Percentiles rank a stretch among this genome's conserved stretches.
Conservation (phyloP, 1,140 invertebrate species). For the Drosophila persimilis region DNA sequence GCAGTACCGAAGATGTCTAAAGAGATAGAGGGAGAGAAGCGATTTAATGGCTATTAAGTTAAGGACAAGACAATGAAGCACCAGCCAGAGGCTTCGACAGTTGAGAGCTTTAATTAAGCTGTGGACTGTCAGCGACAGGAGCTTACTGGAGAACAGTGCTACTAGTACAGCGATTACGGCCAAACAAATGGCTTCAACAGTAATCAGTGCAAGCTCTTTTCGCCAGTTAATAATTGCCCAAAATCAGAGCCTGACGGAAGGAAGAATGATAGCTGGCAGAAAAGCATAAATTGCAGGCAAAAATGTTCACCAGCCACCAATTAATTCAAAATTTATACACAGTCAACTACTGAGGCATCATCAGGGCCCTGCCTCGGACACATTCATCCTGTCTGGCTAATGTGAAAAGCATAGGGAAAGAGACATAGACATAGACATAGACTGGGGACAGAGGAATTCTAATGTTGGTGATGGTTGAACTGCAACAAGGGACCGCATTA, state of each 20-base stretch:
- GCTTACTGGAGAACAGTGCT: no score
- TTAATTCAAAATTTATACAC: conserved; percentile 77
- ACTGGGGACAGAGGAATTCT: neutral
- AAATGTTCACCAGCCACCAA: conserved; percentile 50
- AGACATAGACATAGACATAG: neutral
- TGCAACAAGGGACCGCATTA: conserved; percentile 57
- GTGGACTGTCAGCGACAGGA: no score
- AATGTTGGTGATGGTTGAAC: conserved; percentile 5
- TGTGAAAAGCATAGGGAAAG: conserved; percentile 10
- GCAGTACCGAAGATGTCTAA: neutral
- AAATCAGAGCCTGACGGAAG: conserved; percentile 29
- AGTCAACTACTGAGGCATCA: conserved; percentile 50
- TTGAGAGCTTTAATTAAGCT: conserved; percentile 6
- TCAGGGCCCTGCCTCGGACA: conserved; percentile 30
- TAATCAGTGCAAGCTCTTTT: conserved; percentile 19
- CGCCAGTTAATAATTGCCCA: conserved; percentile 52
- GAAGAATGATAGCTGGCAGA: conserved; percentile 23
- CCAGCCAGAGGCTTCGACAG: neutral
- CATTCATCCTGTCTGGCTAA: conserved; percentile 50
- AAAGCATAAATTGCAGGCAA: conserved; percentile 42
- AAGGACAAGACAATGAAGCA: conserved; percentile 4
- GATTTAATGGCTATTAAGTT: conserved; percentile 2
- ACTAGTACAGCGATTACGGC: neutral
- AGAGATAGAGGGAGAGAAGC: neutral
- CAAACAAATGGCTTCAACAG: conserved; percentile 34